phyloP scores from a whole-genome alignment of 2,888 invertebrate genomes.

The Scaptomyza reducta region DNA sequence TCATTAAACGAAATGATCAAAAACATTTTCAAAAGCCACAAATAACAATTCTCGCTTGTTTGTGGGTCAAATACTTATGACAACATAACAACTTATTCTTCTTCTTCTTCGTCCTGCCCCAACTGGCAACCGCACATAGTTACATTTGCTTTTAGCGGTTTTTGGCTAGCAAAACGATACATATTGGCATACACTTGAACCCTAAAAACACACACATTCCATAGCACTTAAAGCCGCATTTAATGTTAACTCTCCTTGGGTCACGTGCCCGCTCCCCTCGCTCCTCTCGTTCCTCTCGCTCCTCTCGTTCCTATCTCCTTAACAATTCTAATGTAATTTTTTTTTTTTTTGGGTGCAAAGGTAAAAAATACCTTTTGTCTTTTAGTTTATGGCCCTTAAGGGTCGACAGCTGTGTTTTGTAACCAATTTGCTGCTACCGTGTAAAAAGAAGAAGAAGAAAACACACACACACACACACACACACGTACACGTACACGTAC shows the following conservation, averaged over 20 bases:
- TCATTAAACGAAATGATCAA: neutral
- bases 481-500: constrained; percentile 6
- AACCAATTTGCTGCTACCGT: constrained; percentile 73
- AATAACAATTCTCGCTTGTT: neutral
- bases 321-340: constrained; percentile 58
- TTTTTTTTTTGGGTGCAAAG: constrained; percentile 37
- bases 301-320: constrained; percentile 21
- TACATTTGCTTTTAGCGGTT: constrained; percentile 40
- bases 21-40: constrained; percentile 5
- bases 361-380: constrained; percentile 70
- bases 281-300: constrained; percentile 16
- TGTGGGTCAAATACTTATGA: constrained; percentile 31
- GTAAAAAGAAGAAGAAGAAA: constrained; percentile 27
- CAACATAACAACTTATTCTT: constrained; percentile 22
- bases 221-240: constrained; percentile 38
- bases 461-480: constrained; percentile 14
- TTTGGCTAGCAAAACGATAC: constrained; percentile 37
- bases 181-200: constrained; percentile 60
- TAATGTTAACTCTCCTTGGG: constrained; percentile 44
- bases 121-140: constrained; percentile 45
- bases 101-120: neutral
- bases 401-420: constrained; percentile 80
- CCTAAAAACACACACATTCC: constrained; percentile 56
- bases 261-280: constrained; percentile 23
- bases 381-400: constrained; percentile 73